These are phyloP conservation scores for Pristionchus exspectatus DNA, from an alignment of 2,888 invertebrate genomes.

Conservation along the genomic window DNA sequence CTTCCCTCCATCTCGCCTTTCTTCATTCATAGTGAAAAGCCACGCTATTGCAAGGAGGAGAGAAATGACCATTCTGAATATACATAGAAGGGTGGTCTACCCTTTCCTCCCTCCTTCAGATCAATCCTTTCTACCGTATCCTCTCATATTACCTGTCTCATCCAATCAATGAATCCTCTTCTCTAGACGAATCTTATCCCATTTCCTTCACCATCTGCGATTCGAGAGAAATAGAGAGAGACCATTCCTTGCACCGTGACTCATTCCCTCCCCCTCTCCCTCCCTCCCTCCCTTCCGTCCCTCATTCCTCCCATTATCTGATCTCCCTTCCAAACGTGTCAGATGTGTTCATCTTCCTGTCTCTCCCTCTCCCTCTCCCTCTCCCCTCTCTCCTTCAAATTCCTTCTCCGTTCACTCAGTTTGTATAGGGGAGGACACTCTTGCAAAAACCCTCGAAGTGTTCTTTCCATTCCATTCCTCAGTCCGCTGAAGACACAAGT, in stretches of 20 bases:
- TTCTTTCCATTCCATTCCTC: neutral
- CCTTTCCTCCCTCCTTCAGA: conserved; percentile 5
- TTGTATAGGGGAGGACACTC: conserved; percentile 31
- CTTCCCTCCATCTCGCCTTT: neutral
- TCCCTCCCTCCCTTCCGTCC: conserved; percentile 33
- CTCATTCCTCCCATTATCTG: conserved; percentile 33
- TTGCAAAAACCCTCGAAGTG: neutral
- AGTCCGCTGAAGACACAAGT: neutral
- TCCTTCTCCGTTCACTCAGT: conserved; percentile 28
- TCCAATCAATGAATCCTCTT: neutral
- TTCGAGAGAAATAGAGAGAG: neutral
- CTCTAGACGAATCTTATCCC: neutral
- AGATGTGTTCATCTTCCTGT: conserved; percentile 35
- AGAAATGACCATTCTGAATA: conserved; percentile 13
- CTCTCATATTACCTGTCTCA: neutral
- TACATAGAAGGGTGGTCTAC: neutral
- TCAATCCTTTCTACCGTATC: neutral
- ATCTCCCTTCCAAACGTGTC: conserved; percentile 46
- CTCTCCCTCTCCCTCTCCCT: neutral
- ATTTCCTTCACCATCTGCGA: neutral
- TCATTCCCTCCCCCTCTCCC: neutral
- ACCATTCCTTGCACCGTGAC: neutral
- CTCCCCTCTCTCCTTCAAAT: neutral
- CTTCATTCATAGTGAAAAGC: conserved; percentile 47
- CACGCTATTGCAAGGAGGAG: conserved; percentile 33